A percentile compares a stretch with the other conserved stretches of the same genome.
These are phyloP conservation scores for Temnothorax ravouxi DNA, from an alignment of 2,888 invertebrate genomes.

Conservation along the genomic window DNA sequence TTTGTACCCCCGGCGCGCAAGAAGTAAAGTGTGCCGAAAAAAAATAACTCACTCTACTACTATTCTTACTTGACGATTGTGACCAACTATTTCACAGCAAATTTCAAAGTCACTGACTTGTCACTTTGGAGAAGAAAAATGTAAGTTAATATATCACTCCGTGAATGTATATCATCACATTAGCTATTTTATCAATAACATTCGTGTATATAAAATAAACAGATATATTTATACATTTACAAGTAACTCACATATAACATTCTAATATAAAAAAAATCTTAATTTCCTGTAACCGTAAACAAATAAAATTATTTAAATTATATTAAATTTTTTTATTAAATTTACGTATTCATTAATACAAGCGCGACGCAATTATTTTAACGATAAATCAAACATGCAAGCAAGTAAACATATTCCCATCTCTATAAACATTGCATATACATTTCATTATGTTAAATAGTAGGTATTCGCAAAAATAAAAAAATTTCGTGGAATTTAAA, in stretches of 20 bases:
- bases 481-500: background rate
- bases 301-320: background rate
- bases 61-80: slow-evolving; percentile 51
- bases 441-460: slow-evolving; percentile 8
- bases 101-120: background rate
- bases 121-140: background rate
- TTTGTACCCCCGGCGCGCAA: slow-evolving; percentile 40
- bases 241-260: background rate
- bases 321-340: background rate
- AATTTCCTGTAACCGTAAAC: background rate
- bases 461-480: background rate
- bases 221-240: background rate
- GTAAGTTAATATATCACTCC: background rate
- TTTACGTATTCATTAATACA: background rate
- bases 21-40: slow-evolving; percentile 37
- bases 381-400: background rate
- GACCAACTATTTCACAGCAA: background rate
- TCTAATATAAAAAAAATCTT: background rate
- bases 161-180: background rate
- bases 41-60: slow-evolving; percentile 46
- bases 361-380: background rate
- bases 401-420: background rate
- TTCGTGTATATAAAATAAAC: background rate
- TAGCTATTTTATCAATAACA: slow-evolving; percentile 21
- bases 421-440: background rate